A percentile compares a stretch with the other conserved stretches of the same genome.
Evolutionary conservation across 2,113 vertebrate genomes (phyloP).

Genomic region (Illadopsis cleaveri): DNA sequence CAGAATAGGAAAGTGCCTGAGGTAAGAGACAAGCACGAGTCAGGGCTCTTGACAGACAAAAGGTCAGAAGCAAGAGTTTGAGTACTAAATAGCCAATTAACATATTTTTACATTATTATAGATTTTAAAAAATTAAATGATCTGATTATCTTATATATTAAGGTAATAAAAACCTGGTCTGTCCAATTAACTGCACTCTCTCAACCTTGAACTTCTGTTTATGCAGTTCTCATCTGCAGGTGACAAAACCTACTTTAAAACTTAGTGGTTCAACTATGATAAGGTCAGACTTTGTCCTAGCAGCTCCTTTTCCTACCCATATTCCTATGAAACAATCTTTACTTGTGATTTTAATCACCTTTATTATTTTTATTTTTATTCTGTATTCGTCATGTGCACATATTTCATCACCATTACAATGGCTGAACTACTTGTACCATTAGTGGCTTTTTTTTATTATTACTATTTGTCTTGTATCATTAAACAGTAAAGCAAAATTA

Average conservation of each 20-base stretch:
- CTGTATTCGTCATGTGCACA: background rate
- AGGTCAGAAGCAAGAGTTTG: conserved; percentile 44
- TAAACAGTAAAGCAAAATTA: background rate
- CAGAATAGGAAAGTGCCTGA: background rate
- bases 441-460: background rate
- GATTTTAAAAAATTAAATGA: background rate
- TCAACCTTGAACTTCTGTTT: conserved; percentile 37
- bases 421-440: background rate
- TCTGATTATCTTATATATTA: conserved; percentile 57
- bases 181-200: background rate
- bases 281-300: background rate
- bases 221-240: background rate
- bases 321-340: background rate
- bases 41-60: background rate
- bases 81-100: conserved; percentile 52
- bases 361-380: background rate
- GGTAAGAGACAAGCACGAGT: background rate
- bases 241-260: background rate
- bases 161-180: conserved; percentile 41
- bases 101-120: conserved; percentile 38
- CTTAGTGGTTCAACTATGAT: background rate
- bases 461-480: background rate
- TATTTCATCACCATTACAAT: background rate
- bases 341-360: background rate
- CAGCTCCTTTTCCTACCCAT: background rate